phyloP scores from a whole-genome alignment of 2,797 vertebrate genomes.

The Cirrhinus molitorella region DNA sequence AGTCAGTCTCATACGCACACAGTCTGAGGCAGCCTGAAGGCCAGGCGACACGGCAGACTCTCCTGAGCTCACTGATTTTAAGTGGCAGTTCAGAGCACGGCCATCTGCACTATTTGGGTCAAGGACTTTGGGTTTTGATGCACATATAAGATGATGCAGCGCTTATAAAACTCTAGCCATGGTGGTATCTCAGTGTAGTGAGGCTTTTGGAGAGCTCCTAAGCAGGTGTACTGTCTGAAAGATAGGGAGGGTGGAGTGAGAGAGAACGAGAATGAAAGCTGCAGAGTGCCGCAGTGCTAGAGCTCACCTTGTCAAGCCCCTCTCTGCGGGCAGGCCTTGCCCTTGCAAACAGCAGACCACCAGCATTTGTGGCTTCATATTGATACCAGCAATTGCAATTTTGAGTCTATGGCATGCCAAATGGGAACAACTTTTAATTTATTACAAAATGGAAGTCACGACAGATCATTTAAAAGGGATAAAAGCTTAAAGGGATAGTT shows the following conservation, averaged over 20 bases:
- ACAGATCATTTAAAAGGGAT: no score
- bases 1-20: slow-evolving; percentile 48
- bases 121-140: slow-evolving; percentile 36
- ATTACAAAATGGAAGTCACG: no score
- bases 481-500: no score
- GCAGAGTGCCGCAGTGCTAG: slow-evolving; percentile 50
- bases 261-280: slow-evolving; percentile 27
- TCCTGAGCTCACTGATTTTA: slow-evolving; percentile 36
- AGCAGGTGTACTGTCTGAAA: slow-evolving; percentile 52
- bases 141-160: neutral
- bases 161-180: slow-evolving; percentile 6
- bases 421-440: no score
- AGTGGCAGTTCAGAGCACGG: slow-evolving; percentile 42
- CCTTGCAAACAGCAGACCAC: slow-evolving; percentile 45
- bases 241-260: slow-evolving; percentile 34
- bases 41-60: slow-evolving; percentile 40
- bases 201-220: slow-evolving; percentile 37
- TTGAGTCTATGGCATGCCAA: no score
- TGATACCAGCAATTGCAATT: no score
- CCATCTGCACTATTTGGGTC: slow-evolving; percentile 58
- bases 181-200: neutral
- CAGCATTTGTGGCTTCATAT: no score
- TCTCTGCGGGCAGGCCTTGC: slow-evolving; percentile 35
- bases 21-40: slow-evolving; percentile 47
- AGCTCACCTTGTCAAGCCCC: slow-evolving; percentile 42